These are phyloP conservation scores for Antennarius striatus DNA, from an alignment of 2,113 vertebrate genomes.

Conservation along the genomic window DNA sequence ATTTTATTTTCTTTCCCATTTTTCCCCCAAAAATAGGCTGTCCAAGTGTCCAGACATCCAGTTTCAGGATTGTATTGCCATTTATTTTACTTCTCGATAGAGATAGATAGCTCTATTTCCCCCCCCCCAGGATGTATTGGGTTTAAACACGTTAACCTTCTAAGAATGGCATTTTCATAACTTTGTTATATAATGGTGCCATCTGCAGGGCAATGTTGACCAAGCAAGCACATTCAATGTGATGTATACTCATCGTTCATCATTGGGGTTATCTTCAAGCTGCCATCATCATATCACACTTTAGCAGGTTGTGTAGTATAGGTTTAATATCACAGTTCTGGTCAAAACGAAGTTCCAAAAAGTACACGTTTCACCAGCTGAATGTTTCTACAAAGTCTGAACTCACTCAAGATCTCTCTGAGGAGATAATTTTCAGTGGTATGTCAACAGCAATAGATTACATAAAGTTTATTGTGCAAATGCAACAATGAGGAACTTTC, in stretches of 20 bases:
- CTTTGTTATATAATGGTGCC: constrained; percentile 56
- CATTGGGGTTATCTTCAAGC: neutral
- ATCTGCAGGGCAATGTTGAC: constrained; percentile 53
- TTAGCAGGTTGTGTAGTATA: neutral
- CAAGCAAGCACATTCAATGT: neutral
- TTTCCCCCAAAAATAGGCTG: too few relatives aligned
- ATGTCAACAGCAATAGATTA: neutral
- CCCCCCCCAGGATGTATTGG: too few relatives aligned
- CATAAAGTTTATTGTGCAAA: neutral
- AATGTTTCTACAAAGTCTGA: neutral
- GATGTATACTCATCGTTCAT: neutral
- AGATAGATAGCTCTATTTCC: too few relatives aligned
- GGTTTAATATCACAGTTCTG: neutral
- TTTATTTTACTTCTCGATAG: too few relatives aligned
- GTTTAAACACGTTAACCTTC: neutral
- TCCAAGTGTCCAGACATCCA: too few relatives aligned
- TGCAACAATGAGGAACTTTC: neutral
- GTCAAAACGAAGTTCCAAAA: neutral
- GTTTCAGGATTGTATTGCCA: too few relatives aligned
- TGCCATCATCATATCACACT: too few relatives aligned
- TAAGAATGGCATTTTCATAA: neutral
- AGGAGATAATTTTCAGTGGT: neutral
- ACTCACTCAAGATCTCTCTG: constrained; percentile 3
- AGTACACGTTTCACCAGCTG: neutral
- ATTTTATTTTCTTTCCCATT: too few relatives aligned